Evolutionary conservation across 2,888 invertebrate genomes (phyloP), one percentile per base, ranked within the genome.

Genomic region (Coremacera marginata): DNA sequence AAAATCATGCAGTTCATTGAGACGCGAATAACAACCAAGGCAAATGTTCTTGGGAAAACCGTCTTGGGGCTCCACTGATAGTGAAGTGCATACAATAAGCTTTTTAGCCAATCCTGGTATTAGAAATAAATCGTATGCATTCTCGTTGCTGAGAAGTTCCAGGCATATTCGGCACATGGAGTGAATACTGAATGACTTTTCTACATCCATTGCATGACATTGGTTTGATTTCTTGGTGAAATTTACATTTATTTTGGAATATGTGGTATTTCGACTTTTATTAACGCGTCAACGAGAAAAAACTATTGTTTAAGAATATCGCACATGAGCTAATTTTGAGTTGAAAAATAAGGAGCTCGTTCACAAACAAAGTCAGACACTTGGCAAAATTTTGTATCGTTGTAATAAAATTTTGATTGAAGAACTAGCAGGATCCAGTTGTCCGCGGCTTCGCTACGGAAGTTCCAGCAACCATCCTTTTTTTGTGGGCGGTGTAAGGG

Each of bases 161-260:
- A 88, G 79, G 72, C 88, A 88, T 44, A 89, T 87, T 49, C 89
- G 88, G 81, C 88, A 88, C 76, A 87, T 82, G 76, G 87, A 84
- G 75, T 88, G 81, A 70, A 86, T 84, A 76, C 83, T 83, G 60
- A 81, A 83, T 27, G 80, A 81, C 74, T 81, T 76, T 67, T 76
- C 73, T 22, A 77, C 77, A 14, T 81, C 78, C 82, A 86, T 78
- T 76, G n/a, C 19, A 31, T 19, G 16, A 7, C 34, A 55, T 34
- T 70, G 9, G 16, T 8, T 1, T 65, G 65, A 52, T n/a, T 27
- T 9, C 11, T 51, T 51, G 2, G 2, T 22, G 22, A 19, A 49
- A 68, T 60, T 27, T 27, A 3, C 49, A 68, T 27, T 68, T 68
- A 68, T 27, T 52, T 51, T 25, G 16, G 51, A 68, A 27, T 67